phyloP scores from a whole-genome alignment of 2,888 invertebrate species.

The Agrotis exclamationis region DNA sequence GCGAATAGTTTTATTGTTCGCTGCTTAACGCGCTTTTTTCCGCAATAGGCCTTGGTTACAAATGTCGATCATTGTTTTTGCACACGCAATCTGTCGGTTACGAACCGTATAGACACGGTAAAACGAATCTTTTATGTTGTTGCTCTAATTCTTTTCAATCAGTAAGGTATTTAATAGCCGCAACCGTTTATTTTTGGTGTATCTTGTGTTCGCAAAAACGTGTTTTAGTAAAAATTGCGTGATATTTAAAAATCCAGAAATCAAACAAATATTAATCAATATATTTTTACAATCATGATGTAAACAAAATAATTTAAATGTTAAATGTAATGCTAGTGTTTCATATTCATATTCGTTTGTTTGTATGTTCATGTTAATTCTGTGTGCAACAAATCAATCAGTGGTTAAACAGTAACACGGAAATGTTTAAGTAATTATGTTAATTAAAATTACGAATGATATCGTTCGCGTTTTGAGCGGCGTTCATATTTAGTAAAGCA shows the following conservation, averaged over 20 bases:
- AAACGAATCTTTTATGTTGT: slow-evolving; percentile 74
- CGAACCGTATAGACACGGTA: slow-evolving; percentile 68
- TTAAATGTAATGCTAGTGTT: slow-evolving; percentile 15
- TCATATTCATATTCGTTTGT: too few species aligned
- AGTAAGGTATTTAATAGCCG: slow-evolving; percentile 67
- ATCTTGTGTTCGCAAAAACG: slow-evolving; percentile 29
- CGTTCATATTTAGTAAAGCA: slow-evolving; percentile 34
- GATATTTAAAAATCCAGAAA: slow-evolving; percentile 30
- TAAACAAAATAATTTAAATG: slow-evolving; percentile 38
- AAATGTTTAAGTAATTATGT: slow-evolving; percentile 50
- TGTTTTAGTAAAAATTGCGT: slow-evolving; percentile 30
- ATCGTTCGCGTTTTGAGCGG: slow-evolving; percentile 29
- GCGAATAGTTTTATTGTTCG: slow-evolving; percentile 78
- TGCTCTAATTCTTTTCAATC: slow-evolving; percentile 76
- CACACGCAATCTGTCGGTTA: slow-evolving; percentile 84
- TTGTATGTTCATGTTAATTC: slow-evolving; percentile 34
- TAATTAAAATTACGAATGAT: slow-evolving; percentile 55
- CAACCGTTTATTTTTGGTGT: slow-evolving; percentile 50
- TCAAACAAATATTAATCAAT: slow-evolving; percentile 20
- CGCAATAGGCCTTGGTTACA: slow-evolving; percentile 78
- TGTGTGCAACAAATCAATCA: slow-evolving; percentile 50
- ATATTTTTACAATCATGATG: slow-evolving; percentile 30
- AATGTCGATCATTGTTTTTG: slow-evolving; percentile 83
- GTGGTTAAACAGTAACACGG: slow-evolving; percentile 33
- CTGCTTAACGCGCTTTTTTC: slow-evolving; percentile 79